Conservation (phyloP, 2,113 vertebrate species). For the Ptychochromis oligacanthus region DNA sequence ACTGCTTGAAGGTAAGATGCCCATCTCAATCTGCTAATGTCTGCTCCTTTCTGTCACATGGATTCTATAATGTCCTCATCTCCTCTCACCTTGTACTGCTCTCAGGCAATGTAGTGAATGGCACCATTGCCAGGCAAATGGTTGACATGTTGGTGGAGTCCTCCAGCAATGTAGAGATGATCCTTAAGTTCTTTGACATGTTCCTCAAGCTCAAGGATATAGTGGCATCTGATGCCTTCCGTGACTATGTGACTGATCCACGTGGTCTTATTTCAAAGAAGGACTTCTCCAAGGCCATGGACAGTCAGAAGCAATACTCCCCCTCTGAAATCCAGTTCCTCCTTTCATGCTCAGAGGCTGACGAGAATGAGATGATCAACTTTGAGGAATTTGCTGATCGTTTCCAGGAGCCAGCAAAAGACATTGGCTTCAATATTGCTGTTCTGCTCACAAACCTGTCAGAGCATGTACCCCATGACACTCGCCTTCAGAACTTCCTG, state of each 20-base stretch:
- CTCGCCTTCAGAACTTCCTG: constrained; percentile 89
- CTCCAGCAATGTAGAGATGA: constrained; percentile 98
- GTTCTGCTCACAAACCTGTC: constrained; percentile 94
- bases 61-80: not conserved
- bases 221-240: constrained; percentile 93
- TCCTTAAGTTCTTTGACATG: constrained; percentile 99
- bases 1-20: constrained; percentile 85
- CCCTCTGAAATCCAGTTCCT: constrained; percentile 94
- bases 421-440: constrained; percentile 96
- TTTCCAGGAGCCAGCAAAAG: constrained; percentile 94
- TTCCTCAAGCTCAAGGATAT: constrained; percentile 98
- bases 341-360: constrained; percentile 94
- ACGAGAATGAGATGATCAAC: constrained; percentile 98
- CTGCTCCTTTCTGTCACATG: not conserved
- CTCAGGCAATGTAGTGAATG: constrained; percentile 93
- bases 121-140: constrained; percentile 96
- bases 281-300: constrained; percentile 98
- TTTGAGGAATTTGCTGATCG: constrained; percentile 92
- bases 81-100: not conserved
- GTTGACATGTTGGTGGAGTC: constrained; percentile 99
- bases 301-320: constrained; percentile 95
- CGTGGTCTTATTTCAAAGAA: constrained; percentile 97
- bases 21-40: not conserved
- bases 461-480: constrained; percentile 94
- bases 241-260: constrained; percentile 90